A percentile compares a stretch with the other conserved stretches of the same genome.
Evolutionary conservation across 2,888 invertebrate genomes (phyloP).

Genomic region (Caenorhabditis sp.): DNA sequence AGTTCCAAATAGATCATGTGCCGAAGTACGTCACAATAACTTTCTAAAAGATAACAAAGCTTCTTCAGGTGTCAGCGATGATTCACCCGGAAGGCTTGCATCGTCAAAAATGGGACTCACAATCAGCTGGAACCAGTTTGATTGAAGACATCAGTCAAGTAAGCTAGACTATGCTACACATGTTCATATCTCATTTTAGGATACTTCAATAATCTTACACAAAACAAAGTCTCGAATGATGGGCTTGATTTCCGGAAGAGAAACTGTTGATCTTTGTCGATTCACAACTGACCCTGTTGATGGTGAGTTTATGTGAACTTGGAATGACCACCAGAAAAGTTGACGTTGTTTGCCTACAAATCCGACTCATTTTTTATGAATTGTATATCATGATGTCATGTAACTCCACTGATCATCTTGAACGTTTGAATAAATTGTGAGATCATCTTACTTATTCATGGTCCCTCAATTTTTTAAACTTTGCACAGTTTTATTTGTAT

Average conservation of each 20-base stretch:
- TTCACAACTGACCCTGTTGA: constrained; percentile 40
- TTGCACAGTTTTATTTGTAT: no score
- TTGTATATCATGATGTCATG: no score
- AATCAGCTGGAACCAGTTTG: constrained; percentile 46
- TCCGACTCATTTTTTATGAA: no score
- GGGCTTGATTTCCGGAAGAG: constrained; percentile 45
- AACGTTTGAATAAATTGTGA: no score
- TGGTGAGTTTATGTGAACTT: constrained; percentile 14
- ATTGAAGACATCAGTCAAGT: constrained; percentile 27
- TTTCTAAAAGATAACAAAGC: no score
- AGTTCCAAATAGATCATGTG: constrained; percentile 36
- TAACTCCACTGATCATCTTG: no score
- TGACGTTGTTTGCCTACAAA: no score
- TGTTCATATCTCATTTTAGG: constrained; percentile 17
- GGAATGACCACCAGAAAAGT: no score
- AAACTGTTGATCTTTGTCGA: constrained; percentile 45
- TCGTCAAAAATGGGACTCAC: constrained; percentile 46
- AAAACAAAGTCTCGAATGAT: constrained; percentile 47
- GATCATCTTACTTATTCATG: no score
- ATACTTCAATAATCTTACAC: constrained; percentile 45
- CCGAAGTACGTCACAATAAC: constrained; percentile 22
- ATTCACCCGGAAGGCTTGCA: constrained; percentile 52
- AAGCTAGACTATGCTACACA: constrained; percentile 2
- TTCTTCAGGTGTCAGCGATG: constrained; percentile 38
- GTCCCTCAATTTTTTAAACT: no score